Evolutionary conservation across 2,888 invertebrate genomes (phyloP).

Genomic region (Stramonita haemastoma): DNA sequence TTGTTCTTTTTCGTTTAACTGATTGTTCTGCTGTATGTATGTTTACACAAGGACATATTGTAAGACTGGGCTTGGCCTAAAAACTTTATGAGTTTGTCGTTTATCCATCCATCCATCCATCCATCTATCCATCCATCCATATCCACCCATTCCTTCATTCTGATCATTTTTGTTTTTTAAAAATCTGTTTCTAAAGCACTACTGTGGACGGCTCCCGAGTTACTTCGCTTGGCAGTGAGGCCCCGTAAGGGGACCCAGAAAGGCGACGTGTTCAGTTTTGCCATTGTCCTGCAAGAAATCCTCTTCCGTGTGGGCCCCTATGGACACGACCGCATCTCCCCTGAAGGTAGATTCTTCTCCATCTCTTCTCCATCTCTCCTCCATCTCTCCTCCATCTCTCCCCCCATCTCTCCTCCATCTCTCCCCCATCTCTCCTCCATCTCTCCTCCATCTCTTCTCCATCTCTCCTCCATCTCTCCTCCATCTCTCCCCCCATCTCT

Average conservation of each 20-base stretch:
- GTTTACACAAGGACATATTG: too few relatives aligned
- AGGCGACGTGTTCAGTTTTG: constrained; percentile 74
- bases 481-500: too few relatives aligned
- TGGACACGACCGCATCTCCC: constrained; percentile 57
- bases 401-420: not conserved
- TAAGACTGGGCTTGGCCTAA: too few relatives aligned
- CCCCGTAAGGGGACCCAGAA: constrained; percentile 70
- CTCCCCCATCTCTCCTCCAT: not conserved
- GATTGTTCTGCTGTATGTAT: too few relatives aligned
- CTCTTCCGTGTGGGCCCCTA: constrained; percentile 63
- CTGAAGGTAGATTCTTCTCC: constrained; percentile 56
- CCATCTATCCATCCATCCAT: too few relatives aligned
- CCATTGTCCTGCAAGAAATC: constrained; percentile 72
- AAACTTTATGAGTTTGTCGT: too few relatives aligned
- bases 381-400: not conserved
- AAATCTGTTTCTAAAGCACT: constrained; percentile 51
- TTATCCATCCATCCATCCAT: too few relatives aligned
- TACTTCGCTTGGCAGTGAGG: constrained; percentile 61
- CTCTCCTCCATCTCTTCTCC: too few relatives aligned
- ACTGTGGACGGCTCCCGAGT: constrained; percentile 75
- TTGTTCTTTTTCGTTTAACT: too few relatives aligned
- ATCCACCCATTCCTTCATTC: too few relatives aligned
- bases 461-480: too few relatives aligned
- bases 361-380: not conserved
- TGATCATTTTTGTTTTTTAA: too few relatives aligned